These are phyloP conservation scores for Hypomecis atomaria DNA, from an alignment of 2,888 invertebrate species.

Conservation along the genomic window DNA sequence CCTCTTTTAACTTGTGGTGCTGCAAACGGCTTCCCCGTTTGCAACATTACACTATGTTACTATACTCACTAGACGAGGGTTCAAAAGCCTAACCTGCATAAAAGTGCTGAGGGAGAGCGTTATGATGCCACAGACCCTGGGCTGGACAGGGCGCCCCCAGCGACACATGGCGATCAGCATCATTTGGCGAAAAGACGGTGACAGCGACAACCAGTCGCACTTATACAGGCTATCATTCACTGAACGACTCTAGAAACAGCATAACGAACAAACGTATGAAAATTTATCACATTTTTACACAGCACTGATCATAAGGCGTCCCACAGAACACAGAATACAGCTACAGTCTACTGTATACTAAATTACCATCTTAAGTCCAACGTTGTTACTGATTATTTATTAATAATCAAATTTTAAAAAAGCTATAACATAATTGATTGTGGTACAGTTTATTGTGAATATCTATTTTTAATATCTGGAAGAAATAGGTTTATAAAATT, in stretches of 20 bases:
- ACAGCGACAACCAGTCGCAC: slow-evolving; percentile 56
- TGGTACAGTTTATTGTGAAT: too few species aligned
- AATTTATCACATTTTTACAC: background rate
- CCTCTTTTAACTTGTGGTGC: too few species aligned
- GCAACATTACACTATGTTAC: too few species aligned
- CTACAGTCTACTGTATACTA: too few species aligned
- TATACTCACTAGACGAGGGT: background rate
- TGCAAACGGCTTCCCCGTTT: too few species aligned
- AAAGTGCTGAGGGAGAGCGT: slow-evolving; percentile 56
- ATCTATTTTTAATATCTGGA: too few species aligned
- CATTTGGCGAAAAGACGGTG: slow-evolving; percentile 54
- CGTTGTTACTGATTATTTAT: too few species aligned
- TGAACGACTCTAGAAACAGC: slow-evolving; percentile 51
- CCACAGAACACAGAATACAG: too few species aligned
- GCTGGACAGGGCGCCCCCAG: slow-evolving; percentile 52
- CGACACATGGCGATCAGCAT: slow-evolving; percentile 57
- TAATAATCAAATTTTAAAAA: too few species aligned
- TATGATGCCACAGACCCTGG: slow-evolving; percentile 46
- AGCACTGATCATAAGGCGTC: background rate
- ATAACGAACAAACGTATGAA: background rate
- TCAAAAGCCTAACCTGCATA: slow-evolving; percentile 46
- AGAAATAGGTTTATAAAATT: too few species aligned
- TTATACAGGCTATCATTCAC: slow-evolving; percentile 50
- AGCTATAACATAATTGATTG: too few species aligned
- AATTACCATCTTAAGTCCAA: too few species aligned